Evolutionary conservation across 2,113 vertebrate species (phyloP).

Genomic region (Orycteropus afer): DNA sequence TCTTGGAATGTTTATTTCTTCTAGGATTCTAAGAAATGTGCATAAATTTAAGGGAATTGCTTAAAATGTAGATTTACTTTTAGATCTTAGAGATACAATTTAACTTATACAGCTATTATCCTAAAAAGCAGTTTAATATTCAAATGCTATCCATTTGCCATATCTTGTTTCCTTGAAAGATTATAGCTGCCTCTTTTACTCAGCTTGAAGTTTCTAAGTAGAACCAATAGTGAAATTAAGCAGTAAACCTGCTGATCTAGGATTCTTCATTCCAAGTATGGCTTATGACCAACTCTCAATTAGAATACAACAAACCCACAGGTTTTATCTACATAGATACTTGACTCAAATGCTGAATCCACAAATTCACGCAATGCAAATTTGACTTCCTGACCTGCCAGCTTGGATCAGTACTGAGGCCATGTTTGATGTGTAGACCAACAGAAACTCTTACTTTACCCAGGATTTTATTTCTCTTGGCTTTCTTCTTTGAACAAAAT

Average conservation of each 20-base stretch:
- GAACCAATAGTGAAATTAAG: neutral
- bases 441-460: neutral
- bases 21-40: neutral
- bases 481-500: conserved; percentile 37
- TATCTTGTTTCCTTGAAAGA: neutral
- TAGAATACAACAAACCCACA: neutral
- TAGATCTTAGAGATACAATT: neutral
- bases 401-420: neutral
- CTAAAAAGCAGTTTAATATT: neutral
- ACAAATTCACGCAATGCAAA: neutral
- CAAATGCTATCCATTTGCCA: neutral
- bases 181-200: neutral
- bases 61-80: conserved; percentile 38
- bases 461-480: conserved; percentile 26
- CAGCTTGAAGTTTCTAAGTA: neutral
- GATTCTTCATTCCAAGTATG: neutral
- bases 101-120: neutral
- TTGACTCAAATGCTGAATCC: neutral
- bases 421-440: neutral
- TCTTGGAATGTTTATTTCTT: conserved; percentile 42
- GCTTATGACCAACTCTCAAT: neutral
- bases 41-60: neutral
- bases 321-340: neutral
- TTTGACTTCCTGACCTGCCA: neutral
- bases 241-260: neutral